phyloP scores from a whole-genome alignment of 2,888 invertebrate species.

The Lathronympha strigana region DNA sequence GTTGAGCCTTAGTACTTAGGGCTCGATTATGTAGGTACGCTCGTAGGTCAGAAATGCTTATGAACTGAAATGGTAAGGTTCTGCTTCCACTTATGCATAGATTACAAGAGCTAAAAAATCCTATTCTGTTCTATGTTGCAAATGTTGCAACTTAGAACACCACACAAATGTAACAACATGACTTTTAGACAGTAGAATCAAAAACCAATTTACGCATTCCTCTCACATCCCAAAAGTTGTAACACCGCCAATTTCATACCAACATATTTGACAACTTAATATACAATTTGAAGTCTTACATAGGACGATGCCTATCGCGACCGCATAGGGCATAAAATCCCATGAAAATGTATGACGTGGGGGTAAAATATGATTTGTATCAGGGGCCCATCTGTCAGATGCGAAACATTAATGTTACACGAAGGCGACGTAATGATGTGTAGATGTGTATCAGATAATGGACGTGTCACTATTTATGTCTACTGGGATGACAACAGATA shows the following conservation, averaged over 20 bases:
- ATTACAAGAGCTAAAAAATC: no score
- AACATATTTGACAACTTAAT: conserved; percentile 39
- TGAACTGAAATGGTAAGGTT: no score
- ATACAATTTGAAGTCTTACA: conserved; percentile 30
- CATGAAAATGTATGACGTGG: conserved; percentile 46
- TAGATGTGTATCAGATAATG: conserved; percentile 81
- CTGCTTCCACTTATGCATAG: no score
- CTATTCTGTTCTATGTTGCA: no score
- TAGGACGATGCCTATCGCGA: conserved; percentile 37
- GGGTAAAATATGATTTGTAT: conserved; percentile 64
- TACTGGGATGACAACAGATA: conserved; percentile 52
- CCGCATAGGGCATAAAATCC: conserved; percentile 49
- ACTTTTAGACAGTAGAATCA: background rate
- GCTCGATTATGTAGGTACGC: no score
- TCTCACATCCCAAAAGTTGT: conserved; percentile 32
- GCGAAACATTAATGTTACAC: conserved; percentile 77
- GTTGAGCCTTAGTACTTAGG: no score
- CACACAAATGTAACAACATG: background rate
- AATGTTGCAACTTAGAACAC: background rate
- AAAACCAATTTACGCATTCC: conserved; percentile 5
- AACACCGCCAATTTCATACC: conserved; percentile 40
- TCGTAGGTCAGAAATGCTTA: no score
- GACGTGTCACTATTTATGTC: conserved; percentile 72
- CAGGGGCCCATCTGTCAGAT: conserved; percentile 74
- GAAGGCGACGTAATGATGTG: conserved; percentile 61